These are phyloP conservation scores for Etheostoma spectabile DNA, from an alignment of 2,113 vertebrate species.

Conservation along the genomic window DNA sequence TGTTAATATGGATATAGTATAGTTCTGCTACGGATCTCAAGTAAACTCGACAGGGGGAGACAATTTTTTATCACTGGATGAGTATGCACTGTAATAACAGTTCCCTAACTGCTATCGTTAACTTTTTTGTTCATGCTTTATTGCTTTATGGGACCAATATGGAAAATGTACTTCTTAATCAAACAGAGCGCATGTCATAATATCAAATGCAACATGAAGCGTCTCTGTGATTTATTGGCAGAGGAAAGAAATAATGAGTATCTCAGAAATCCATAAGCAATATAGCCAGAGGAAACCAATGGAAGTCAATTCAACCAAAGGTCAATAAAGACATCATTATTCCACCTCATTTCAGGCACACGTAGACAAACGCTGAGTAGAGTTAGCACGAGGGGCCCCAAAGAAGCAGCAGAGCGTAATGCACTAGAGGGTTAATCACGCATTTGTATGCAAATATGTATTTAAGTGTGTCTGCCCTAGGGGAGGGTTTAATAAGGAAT, in stretches of 20 bases:
- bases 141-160: constrained; percentile 35
- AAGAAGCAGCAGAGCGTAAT: constrained; percentile 58
- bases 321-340: constrained; percentile 73
- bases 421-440: constrained; percentile 80
- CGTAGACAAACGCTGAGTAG: constrained; percentile 53
- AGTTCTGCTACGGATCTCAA: no score
- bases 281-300: constrained; percentile 50
- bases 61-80: neutral
- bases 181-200: constrained; percentile 48
- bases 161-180: constrained; percentile 53
- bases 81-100: constrained; percentile 11
- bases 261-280: constrained; percentile 50
- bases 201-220: constrained; percentile 32
- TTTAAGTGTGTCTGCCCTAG: constrained; percentile 78
- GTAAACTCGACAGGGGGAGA: no score
- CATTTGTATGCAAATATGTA: constrained; percentile 84
- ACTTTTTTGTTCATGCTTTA: constrained; percentile 34
- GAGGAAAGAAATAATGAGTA: constrained; percentile 16
- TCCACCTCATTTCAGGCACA: constrained; percentile 64
- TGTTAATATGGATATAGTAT: no score
- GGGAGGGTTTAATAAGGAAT: constrained; percentile 74
- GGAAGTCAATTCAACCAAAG: constrained; percentile 55
- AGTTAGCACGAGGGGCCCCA: constrained; percentile 17
- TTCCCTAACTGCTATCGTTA: constrained; percentile 34
- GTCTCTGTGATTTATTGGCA: constrained; percentile 46